Evolutionary conservation across 2,888 invertebrate genomes (phyloP).

Genomic region (Cerastis rubricosa): DNA sequence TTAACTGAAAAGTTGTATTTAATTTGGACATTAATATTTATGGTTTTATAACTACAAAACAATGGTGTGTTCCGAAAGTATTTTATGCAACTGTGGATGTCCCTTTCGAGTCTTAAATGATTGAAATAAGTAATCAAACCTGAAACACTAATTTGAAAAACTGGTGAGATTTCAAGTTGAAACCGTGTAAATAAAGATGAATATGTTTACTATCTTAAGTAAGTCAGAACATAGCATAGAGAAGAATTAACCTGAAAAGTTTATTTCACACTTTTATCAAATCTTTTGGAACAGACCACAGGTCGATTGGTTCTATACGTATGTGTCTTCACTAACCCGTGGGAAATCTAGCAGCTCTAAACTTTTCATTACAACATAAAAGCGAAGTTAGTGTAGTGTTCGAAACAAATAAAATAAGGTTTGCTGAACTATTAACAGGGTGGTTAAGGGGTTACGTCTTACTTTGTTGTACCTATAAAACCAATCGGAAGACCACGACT

Average conservation of each 20-base stretch:
- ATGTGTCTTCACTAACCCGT: constrained; percentile 18
- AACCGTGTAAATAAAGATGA: background rate
- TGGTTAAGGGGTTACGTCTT: constrained; percentile 7
- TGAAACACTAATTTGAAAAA: background rate
- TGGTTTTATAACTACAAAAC: no score
- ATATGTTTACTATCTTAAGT: background rate
- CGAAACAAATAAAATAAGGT: constrained; percentile 12
- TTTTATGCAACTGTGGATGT: background rate
- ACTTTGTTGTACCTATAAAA: constrained; percentile 4
- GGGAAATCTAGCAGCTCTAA: constrained; percentile 50
- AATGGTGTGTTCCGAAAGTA: no score
- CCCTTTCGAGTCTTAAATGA: background rate
- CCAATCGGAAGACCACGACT: background rate
- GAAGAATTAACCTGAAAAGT: background rate
- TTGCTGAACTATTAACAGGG: constrained; percentile 24
- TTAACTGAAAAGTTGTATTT: background rate
- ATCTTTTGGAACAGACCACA: background rate
- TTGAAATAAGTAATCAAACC: background rate
- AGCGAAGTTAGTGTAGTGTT: constrained; percentile 9
- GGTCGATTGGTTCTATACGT: constrained; percentile 10
- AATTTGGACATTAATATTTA: background rate
- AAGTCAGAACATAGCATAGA: no score
- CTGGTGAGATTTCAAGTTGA: background rate
- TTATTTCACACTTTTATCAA: background rate
- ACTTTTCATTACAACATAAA: constrained; percentile 48